Conservation (phyloP, 2,888 invertebrate species). For the Acleris cristana region DNA sequence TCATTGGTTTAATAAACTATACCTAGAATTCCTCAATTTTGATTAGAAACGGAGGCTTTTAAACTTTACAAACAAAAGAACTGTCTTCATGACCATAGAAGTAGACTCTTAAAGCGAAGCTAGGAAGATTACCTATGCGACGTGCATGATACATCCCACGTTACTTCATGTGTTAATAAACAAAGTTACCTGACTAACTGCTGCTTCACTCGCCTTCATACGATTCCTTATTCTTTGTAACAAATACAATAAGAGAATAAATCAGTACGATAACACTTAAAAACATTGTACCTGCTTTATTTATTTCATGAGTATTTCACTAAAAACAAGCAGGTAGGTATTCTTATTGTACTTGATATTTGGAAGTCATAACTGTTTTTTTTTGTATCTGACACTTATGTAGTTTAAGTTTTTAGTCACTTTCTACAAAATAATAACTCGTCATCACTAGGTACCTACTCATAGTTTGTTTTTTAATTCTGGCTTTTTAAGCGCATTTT, state of each 20-base stretch:
- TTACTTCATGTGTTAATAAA: slow-evolving; percentile 84
- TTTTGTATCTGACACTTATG: slow-evolving; percentile 23
- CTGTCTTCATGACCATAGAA: slow-evolving; percentile 82
- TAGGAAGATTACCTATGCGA: slow-evolving; percentile 70
- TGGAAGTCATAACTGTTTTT: slow-evolving; percentile 6
- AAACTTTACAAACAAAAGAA: slow-evolving; percentile 67
- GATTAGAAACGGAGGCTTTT: slow-evolving; percentile 76
- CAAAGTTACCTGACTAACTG: slow-evolving; percentile 81
- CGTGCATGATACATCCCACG: slow-evolving; percentile 74
- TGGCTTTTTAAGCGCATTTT: slow-evolving; percentile 24
- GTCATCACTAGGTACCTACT: background rate
- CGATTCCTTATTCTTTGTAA: slow-evolving; percentile 46
- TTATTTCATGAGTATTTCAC: background rate
- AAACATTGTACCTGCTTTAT: background rate
- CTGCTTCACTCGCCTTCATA: slow-evolving; percentile 64
- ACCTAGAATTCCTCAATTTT: slow-evolving; percentile 73
- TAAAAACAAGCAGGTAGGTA: slow-evolving; percentile 45
- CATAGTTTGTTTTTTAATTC: slow-evolving; percentile 3
- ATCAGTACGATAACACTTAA: slow-evolving; percentile 5
- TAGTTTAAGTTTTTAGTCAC: slow-evolving; percentile 23
- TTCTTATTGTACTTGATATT: slow-evolving; percentile 52
- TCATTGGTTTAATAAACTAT: slow-evolving; percentile 48
- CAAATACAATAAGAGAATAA: slow-evolving; percentile 61
- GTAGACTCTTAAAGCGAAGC: slow-evolving; percentile 60
- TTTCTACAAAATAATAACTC: slow-evolving; percentile 1